Evolutionary conservation across 2,113 vertebrate genomes (phyloP).

Genomic region (Phaethornis superciliosus): DNA sequence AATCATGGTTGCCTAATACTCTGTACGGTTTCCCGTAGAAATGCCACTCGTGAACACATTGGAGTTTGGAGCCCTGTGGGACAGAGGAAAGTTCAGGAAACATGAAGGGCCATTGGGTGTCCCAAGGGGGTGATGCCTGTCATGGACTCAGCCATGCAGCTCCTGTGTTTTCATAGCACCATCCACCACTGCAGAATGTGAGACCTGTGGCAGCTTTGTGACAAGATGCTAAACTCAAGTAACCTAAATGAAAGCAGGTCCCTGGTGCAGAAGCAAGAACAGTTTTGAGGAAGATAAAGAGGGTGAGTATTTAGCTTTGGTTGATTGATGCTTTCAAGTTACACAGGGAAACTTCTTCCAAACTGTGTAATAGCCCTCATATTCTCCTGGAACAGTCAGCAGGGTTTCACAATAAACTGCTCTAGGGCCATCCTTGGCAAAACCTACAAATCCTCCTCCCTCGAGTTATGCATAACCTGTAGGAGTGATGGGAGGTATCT

Average conservation of each 20-base stretch:
- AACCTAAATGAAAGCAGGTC: not conserved
- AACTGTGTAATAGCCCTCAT: not conserved
- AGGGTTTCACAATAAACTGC: not conserved
- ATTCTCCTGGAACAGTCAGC: not conserved
- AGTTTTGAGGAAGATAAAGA: not conserved
- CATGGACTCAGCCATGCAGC: rapidly evolving
- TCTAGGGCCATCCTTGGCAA: not conserved
- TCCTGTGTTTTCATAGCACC: not conserved
- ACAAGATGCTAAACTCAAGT: not conserved
- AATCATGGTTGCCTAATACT: not conserved
- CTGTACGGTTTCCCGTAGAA: not conserved
- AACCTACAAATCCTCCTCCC: not conserved
- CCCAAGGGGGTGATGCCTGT: rapidly evolving
- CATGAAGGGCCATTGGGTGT: rapidly evolving
- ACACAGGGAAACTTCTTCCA: not conserved
- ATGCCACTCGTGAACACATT: not conserved
- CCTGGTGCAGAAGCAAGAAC: not conserved
- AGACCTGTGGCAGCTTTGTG: not conserved
- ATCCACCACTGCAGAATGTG: rapidly evolving
- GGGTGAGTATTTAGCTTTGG: not conserved
- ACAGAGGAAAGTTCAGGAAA: not conserved
- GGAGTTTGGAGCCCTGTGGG: not conserved
- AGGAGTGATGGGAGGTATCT: not conserved
- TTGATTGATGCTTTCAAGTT: not conserved
- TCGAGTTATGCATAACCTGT: not conserved